A percentile compares a stretch with the other conserved stretches of the same genome.
These are phyloP conservation scores for Hypercompe scribonia DNA, from an alignment of 2,888 invertebrate genomes.

Conservation along the genomic window DNA sequence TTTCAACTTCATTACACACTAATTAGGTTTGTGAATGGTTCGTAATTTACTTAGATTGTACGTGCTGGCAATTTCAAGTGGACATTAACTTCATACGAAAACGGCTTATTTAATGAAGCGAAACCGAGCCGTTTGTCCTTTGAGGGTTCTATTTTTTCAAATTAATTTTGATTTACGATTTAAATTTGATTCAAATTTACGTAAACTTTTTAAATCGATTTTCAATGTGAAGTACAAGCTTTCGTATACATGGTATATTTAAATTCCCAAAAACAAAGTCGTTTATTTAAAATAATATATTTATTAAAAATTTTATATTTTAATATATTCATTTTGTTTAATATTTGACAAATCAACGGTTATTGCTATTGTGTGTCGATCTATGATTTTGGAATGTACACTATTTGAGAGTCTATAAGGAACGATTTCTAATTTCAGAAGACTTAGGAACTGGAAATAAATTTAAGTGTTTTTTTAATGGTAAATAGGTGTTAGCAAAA, in stretches of 20 bases:
- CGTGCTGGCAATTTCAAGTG: conserved; percentile 22
- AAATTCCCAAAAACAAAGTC: background rate
- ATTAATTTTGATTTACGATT: background rate
- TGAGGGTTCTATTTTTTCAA: background rate
- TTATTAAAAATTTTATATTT: too few species aligned
- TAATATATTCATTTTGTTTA: too few species aligned
- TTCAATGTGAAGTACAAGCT: background rate
- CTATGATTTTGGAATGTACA: too few species aligned
- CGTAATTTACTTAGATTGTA: conserved; percentile 33
- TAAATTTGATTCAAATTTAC: background rate
- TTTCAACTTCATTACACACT: conserved; percentile 13
- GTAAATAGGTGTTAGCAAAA: conserved; percentile 20
- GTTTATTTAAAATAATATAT: too few species aligned
- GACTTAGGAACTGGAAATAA: background rate
- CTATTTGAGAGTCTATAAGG: too few species aligned
- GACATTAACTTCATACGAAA: background rate
- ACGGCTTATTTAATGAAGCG: background rate
- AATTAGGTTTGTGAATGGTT: conserved; percentile 42
- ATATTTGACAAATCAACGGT: too few species aligned
- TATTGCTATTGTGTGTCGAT: too few species aligned
- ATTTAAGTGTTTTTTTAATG: background rate
- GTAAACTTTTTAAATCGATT: background rate
- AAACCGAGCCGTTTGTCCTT: background rate
- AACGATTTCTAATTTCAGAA: background rate
- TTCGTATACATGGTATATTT: background rate